phyloP scores from a whole-genome alignment of 2,113 vertebrate genomes.

The Cottus gobio region DNA sequence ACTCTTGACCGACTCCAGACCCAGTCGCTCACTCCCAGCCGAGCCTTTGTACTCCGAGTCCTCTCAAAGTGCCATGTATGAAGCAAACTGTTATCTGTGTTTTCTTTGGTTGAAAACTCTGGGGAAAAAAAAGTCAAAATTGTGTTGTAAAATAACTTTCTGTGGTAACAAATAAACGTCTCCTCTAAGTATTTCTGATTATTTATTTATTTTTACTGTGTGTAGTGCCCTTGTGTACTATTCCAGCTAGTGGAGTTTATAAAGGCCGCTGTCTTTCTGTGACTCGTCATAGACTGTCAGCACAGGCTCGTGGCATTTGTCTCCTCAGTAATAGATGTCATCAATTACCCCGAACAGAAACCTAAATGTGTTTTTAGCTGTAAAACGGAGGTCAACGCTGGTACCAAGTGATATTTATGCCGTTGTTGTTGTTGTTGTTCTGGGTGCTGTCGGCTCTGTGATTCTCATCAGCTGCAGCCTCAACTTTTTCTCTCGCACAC shows the following conservation, averaged over 20 bases:
- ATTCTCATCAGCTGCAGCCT: slow-evolving; percentile 59
- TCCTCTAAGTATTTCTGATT: neutral
- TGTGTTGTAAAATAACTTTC: neutral
- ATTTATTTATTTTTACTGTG: neutral
- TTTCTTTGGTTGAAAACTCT: neutral
- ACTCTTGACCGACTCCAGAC: neutral
- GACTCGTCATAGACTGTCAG: neutral
- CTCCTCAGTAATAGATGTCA: slow-evolving; percentile 1
- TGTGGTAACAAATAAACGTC: neutral
- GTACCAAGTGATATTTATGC: slow-evolving; percentile 53
- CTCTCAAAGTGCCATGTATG: neutral
- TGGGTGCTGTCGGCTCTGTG: slow-evolving; percentile 52
- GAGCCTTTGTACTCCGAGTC: neutral
- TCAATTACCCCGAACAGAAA: slow-evolving; percentile 19
- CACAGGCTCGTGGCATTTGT: neutral
- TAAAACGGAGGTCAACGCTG: slow-evolving; percentile 45
- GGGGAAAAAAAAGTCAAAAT: neutral
- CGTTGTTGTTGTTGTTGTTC: slow-evolving; percentile 56
- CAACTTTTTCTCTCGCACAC: slow-evolving; percentile 54
- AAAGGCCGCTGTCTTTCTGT: neutral
- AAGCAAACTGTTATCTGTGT: neutral
- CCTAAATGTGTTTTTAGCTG: slow-evolving; percentile 17
- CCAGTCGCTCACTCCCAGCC: neutral
- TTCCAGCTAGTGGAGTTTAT: neutral
- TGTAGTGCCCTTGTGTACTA: neutral